Conservation (phyloP, 2,888 invertebrate genomes). For the Rotaria macrura region DNA sequence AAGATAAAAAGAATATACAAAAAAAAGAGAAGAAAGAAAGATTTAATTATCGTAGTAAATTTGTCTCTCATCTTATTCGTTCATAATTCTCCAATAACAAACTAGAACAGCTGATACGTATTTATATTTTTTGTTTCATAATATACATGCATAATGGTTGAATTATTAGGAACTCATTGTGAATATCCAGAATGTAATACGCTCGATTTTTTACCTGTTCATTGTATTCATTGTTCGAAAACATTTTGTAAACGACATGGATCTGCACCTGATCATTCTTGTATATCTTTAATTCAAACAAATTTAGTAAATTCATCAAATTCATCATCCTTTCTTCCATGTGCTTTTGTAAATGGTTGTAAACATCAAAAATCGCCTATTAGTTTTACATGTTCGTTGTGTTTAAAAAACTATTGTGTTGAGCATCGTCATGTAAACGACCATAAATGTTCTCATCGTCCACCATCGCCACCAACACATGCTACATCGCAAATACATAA, state of each 20-base stretch:
- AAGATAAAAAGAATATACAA: background rate
- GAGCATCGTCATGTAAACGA: constrained; percentile 26
- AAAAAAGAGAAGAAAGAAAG: background rate
- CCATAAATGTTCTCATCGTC: constrained; percentile 21
- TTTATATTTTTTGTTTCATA: background rate
- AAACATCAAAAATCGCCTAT: constrained; percentile 17
- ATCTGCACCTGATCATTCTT: constrained; percentile 19
- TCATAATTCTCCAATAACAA: background rate
- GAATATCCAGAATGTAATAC: constrained; percentile 23
- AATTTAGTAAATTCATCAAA: constrained; percentile 3
- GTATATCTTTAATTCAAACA: constrained; percentile 6
- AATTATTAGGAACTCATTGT: constrained; percentile 25
- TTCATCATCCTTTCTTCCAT: constrained; percentile 11
- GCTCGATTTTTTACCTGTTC: constrained; percentile 28
- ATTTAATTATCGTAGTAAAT: background rate
- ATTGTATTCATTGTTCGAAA: constrained; percentile 20
- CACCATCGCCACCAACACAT: background rate
- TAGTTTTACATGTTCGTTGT: constrained; percentile 23
- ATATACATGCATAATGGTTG: background rate
- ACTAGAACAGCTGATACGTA: background rate
- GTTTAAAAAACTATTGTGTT: constrained; percentile 24
- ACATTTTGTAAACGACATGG: constrained; percentile 28
- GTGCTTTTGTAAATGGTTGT: constrained; percentile 18
- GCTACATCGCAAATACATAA: background rate
- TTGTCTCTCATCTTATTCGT: background rate